Conservation (phyloP, 2,113 vertebrate species). For the Amia ocellicauda region DNA sequence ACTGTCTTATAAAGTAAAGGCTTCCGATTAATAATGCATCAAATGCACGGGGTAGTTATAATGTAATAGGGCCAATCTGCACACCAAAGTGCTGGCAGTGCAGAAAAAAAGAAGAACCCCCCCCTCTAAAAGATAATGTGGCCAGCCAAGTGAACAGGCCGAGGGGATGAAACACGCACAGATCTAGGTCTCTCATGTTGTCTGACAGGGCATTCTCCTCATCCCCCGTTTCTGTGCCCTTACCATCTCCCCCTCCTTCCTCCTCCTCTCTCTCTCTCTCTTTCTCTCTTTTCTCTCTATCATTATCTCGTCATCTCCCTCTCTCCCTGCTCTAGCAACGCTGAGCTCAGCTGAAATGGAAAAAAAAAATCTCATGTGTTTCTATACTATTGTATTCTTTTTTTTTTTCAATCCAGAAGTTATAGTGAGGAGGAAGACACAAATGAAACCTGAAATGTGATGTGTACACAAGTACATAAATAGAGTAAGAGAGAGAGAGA, state of each 20-base stretch:
- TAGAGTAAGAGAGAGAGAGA: too few species aligned
- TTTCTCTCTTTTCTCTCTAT: constrained; percentile 16
- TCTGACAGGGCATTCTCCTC: neutral
- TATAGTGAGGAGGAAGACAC: too few species aligned
- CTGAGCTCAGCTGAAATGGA: constrained; percentile 10
- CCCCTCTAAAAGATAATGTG: too few species aligned
- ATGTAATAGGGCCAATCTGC: too few species aligned
- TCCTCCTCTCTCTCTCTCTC: constrained; percentile 28
- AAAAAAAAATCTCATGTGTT: neutral
- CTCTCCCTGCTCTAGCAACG: neutral
- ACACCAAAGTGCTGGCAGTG: too few species aligned
- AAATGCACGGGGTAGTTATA: neutral
- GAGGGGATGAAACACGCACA: too few species aligned
- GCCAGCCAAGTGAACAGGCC: too few species aligned
- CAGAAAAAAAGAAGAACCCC: too few species aligned
- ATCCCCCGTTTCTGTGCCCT: neutral
- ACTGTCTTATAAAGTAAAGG: neutral
- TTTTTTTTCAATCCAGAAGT: too few species aligned
- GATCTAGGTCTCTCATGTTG: neutral
- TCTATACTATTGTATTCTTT: too few species aligned
- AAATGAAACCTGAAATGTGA: too few species aligned
- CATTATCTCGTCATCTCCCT: constrained; percentile 21
- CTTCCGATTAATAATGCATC: neutral
- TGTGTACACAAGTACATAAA: too few species aligned
- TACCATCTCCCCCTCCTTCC: constrained; percentile 24